These are phyloP conservation scores for Vesta saturnalis DNA, from an alignment of 2,888 invertebrate genomes.

Conservation along the genomic window DNA sequence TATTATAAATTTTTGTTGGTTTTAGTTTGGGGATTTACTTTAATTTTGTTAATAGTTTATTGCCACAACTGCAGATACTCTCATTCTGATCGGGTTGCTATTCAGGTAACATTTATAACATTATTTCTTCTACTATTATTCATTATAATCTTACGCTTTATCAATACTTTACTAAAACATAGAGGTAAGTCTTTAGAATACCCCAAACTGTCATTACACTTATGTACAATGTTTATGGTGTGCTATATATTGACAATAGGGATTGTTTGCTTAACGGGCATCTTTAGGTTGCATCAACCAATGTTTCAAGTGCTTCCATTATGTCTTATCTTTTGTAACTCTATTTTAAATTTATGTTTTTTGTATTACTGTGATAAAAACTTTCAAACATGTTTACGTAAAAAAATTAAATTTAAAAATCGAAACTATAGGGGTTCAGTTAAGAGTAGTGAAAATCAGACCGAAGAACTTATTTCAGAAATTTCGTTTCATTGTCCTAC, in stretches of 20 bases:
- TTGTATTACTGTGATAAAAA: slow-evolving; percentile 12
- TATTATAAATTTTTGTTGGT: slow-evolving; percentile 6
- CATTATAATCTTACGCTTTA: not conserved
- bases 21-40: not conserved
- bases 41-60: not conserved
- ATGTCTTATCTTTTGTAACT: slow-evolving; percentile 12
- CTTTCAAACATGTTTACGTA: slow-evolving; percentile 17
- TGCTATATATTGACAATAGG: slow-evolving; percentile 3
- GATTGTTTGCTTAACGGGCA: not conserved
- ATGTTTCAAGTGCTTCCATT: not conserved
- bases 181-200: slow-evolving; percentile 1
- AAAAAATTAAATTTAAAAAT: not conserved
- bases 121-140: not conserved
- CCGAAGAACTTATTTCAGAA: not conserved
- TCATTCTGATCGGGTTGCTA: not conserved
- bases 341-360: slow-evolving; percentile 16
- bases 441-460: not conserved
- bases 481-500: slow-evolving; percentile 15
- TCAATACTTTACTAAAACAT: slow-evolving; percentile 8
- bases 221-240: slow-evolving; percentile 2
- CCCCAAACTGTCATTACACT: not conserved
- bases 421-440: not conserved
- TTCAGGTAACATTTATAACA: not conserved
- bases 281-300: not conserved
- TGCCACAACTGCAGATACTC: not conserved